Evolutionary conservation across 1,140 invertebrate genomes (phyloP).

Genomic region (Zaprionus lachaisei): DNA sequence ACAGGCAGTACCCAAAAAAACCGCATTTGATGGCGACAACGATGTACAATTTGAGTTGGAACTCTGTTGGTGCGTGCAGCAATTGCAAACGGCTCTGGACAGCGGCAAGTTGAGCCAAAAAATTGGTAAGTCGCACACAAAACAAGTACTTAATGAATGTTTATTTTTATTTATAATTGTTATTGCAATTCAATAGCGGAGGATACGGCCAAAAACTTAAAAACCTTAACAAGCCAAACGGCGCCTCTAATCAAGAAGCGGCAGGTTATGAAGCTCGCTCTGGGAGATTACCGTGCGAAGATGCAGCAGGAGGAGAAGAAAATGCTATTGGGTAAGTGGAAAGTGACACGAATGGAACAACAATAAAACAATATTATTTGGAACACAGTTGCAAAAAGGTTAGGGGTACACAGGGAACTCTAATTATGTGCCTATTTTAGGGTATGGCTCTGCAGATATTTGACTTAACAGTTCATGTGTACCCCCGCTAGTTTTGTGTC

Average conservation of each 20-base stretch:
- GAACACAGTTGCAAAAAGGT: background rate
- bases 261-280: slow-evolving; percentile 89
- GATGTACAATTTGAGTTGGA: slow-evolving; percentile 90
- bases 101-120: slow-evolving; percentile 88
- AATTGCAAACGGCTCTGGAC: slow-evolving; percentile 87
- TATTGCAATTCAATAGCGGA: slow-evolving; percentile 84
- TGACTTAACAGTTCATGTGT: too few species aligned
- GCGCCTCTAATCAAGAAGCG: slow-evolving; percentile 89
- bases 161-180: slow-evolving; percentile 9
- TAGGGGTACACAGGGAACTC: background rate
- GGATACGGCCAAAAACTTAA: slow-evolving; percentile 87
- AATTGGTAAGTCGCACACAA: slow-evolving; percentile 77
- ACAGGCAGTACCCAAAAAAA: slow-evolving; percentile 43
- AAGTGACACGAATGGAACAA: background rate
- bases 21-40: slow-evolving; percentile 84
- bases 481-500: background rate
- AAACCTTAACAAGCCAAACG: slow-evolving; percentile 88
- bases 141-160: background rate
- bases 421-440: too few species aligned
- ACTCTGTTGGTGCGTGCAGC: slow-evolving; percentile 91
- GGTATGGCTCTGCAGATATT: too few species aligned
- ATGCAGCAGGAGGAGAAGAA: slow-evolving; percentile 91
- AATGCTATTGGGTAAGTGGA: slow-evolving; percentile 84
- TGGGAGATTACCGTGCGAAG: slow-evolving; percentile 90
- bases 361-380: background rate